Percentiles rank a stretch among this genome's conserved stretches.
These are phyloP conservation scores for Chaetodon trifascialis DNA, from an alignment of 2,113 vertebrate species.

Conservation along the genomic window DNA sequence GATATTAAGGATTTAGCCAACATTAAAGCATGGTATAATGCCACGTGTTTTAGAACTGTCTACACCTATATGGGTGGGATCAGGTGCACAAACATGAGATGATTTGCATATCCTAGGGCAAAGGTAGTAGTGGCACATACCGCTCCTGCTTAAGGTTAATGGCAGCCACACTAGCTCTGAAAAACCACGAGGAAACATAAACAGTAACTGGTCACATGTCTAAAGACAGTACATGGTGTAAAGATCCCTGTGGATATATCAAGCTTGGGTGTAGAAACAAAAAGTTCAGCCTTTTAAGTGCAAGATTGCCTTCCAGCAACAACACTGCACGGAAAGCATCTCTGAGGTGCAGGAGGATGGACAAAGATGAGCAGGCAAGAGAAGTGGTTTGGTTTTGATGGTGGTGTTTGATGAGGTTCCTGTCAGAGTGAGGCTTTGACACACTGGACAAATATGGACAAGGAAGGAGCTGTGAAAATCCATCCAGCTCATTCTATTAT, in stretches of 20 bases:
- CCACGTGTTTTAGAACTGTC: conserved; percentile 69
- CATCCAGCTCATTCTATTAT: neutral
- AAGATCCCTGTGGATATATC: no score
- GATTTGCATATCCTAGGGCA: conserved; percentile 23
- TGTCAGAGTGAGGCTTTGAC: neutral
- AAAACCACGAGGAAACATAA: neutral
- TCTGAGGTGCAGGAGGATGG: neutral
- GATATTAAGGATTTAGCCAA: neutral
- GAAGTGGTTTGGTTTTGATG: neutral
- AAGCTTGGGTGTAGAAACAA: neutral
- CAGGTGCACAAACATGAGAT: conserved; percentile 11
- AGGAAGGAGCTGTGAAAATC: neutral
- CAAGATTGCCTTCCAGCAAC: neutral
- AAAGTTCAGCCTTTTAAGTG: neutral
- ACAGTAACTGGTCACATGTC: neutral
- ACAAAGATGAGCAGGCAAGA: neutral
- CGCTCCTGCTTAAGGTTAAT: neutral
- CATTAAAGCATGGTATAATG: conserved; percentile 10
- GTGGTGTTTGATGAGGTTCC: neutral
- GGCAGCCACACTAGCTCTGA: neutral
- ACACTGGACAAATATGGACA: neutral
- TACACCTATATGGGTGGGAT: conserved; percentile 37
- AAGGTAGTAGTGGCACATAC: neutral
- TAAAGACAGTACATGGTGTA: neutral
- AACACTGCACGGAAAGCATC: neutral